Evolutionary conservation across 2,888 invertebrate genomes (phyloP).

Genomic region (Plagodis dolabraria): DNA sequence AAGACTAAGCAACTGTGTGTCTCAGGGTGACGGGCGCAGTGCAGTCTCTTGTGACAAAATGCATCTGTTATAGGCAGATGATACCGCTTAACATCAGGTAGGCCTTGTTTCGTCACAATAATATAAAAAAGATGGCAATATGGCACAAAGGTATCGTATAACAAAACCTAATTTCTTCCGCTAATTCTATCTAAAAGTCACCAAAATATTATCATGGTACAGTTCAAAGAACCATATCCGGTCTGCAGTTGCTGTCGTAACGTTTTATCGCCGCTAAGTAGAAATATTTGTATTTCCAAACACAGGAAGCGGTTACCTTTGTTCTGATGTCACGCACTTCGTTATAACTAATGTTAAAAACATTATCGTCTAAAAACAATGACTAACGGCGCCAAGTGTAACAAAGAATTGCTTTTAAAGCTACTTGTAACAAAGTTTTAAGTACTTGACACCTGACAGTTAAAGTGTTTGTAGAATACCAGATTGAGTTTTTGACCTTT

Average conservation of each 20-base stretch:
- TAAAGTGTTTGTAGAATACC: constrained; percentile 11
- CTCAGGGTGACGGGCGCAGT: no score
- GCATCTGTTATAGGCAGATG: no score
- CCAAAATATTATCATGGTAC: background rate
- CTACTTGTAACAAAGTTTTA: constrained; percentile 9
- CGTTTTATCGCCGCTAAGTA: constrained; percentile 51
- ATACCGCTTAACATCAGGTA: no score
- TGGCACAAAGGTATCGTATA: no score
- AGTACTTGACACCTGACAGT: constrained; percentile 16
- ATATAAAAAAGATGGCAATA: no score
- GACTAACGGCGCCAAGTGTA: constrained; percentile 27
- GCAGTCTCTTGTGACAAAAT: no score
- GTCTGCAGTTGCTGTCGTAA: constrained; percentile 11
- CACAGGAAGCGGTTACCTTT: constrained; percentile 68
- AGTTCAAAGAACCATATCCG: constrained; percentile 6
- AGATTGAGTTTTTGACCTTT: no score
- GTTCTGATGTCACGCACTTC: constrained; percentile 60
- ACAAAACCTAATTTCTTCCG: no score
- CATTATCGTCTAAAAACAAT: constrained; percentile 44
- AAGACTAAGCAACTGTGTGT: no score
- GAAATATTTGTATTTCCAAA: constrained; percentile 65
- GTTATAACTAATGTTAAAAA: constrained; percentile 36
- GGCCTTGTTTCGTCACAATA: no score
- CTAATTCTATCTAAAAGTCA: no score
- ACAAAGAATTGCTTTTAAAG: constrained; percentile 40